Base-by-base conservation (phyloP, 2,888 invertebrate species). In the Anticlea derivata region DNA sequence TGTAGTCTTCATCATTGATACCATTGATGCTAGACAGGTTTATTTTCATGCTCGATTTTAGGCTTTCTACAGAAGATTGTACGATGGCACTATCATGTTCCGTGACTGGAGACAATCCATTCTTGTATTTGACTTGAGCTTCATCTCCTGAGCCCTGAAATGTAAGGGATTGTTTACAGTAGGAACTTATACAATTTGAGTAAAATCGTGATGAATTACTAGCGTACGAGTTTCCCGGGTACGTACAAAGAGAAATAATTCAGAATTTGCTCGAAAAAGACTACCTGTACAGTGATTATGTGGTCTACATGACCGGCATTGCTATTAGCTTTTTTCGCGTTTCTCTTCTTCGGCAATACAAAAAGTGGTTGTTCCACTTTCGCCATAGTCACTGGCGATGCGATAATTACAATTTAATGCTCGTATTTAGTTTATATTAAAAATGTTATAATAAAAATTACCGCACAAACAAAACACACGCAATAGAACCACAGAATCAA, bases 231-330 rank as follows among this genome's bases (percentile, higher is more conserved):
- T n/a, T n/a, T n/a, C n/a, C n/a, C n/a, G n/a, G n/a, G n/a, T n/a
- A n/a, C n/a, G n/a, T n/a, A n/a, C n/a, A n/a, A n/a, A n/a, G n/a
- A n/a, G n/a, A n/a, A n/a, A n/a, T n/a, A n/a, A n/a, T n/a, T n/a
- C n/a, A n/a, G n/a, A n/a, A n/a, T n/a, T n/a, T n/a, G n/a, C n/a
- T 17, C 17, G 1, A 27, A 5, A 8, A 31, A 12, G 0, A 7
- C 5, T 65, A 93, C 93, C 87, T 93, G 93, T 33, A 93, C 91
- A 57, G 90, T 89, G 58, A 93, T 93, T 51, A 93, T 93, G 66
- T 93, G 93, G 66, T 93, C 93, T 43, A 93, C 93, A 83, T 93
- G 92, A 66, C 92, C 91, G 54, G 85, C 79, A 60, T 85, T 83
- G 20, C 83, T 68, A 61, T 86, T 91, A 61, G 80, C 83, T 67